Evolutionary conservation across 2,113 vertebrate genomes (phyloP).

Genomic region (Oncorhynchus mykiss): DNA sequence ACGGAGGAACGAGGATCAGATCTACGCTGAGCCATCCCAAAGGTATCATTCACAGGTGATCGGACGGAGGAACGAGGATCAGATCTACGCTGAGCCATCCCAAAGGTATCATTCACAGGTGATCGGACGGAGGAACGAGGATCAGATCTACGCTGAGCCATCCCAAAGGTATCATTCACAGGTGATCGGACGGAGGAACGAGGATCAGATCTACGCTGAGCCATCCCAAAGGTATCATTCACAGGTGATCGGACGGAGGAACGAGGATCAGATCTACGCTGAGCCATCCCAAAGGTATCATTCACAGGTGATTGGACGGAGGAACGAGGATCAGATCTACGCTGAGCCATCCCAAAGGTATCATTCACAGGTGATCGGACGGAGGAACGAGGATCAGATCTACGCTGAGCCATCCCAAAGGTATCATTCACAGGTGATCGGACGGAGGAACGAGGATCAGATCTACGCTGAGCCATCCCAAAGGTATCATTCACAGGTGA

Average conservation of each 20-base stretch:
- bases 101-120: conserved; percentile 74
- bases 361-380: conserved; percentile 76
- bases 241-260: conserved; percentile 78
- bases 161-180: conserved; percentile 73
- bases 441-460: conserved; percentile 80
- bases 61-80: conserved; percentile 80
- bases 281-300: conserved; percentile 71
- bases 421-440: conserved; percentile 78
- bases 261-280: conserved; percentile 80
- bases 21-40: conserved; percentile 71
- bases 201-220: conserved; percentile 78
- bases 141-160: conserved; percentile 78
- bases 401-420: conserved; percentile 69
- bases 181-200: conserved; percentile 79
- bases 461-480: conserved; percentile 70
- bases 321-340: conserved; percentile 79
- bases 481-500: conserved; percentile 74
- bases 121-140: conserved; percentile 79
- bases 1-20: conserved; percentile 78
- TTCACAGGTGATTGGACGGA: conserved; percentile 76
- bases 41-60: too few species aligned
- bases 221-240: conserved; percentile 70
- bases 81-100: conserved; percentile 73
- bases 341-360: conserved; percentile 75
- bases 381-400: conserved; percentile 82